These are phyloP conservation scores for Diloba caeruleocephala DNA, from an alignment of 2,888 invertebrate species.

Conservation along the genomic window DNA sequence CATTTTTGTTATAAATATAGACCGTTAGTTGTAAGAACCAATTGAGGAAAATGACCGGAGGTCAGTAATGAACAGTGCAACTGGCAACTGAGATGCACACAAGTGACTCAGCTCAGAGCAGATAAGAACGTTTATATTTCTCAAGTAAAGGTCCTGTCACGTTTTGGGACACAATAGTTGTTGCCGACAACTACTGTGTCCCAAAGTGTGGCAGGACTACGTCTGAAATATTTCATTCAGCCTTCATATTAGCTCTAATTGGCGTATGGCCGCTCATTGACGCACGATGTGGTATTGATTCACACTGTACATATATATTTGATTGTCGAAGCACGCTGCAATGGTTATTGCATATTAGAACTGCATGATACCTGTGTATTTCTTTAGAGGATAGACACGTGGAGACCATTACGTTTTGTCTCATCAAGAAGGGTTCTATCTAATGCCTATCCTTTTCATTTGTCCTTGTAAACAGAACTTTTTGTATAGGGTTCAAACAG, in stretches of 20 bases:
- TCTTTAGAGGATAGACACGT: background rate
- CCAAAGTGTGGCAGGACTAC: no score
- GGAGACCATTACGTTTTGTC: conserved; percentile 4
- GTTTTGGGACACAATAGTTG: no score
- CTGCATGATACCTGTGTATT: conserved; percentile 3
- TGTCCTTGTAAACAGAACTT: conserved; percentile 1
- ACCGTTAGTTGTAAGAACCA: conserved; percentile 10
- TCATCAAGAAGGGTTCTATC: conserved; percentile 3
- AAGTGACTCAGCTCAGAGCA: conserved; percentile 1
- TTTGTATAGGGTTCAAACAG: background rate
- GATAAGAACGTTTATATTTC: conserved; percentile 1
- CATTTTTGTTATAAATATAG: conserved; percentile 5
- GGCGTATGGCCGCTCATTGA: no score
- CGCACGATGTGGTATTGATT: no score
- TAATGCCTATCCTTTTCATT: conserved; percentile 7
- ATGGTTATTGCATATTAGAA: background rate
- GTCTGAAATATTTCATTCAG: no score
- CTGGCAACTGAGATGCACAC: conserved; percentile 11
- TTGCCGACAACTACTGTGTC: no score
- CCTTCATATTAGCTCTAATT: no score
- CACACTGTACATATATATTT: no score
- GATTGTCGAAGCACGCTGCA: background rate
- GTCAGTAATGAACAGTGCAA: conserved; percentile 3
- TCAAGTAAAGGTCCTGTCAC: no score
- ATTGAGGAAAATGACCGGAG: conserved; percentile 15